phyloP scores from a whole-genome alignment of 2,113 vertebrate genomes.

The Dendrocopos noguchii region DNA sequence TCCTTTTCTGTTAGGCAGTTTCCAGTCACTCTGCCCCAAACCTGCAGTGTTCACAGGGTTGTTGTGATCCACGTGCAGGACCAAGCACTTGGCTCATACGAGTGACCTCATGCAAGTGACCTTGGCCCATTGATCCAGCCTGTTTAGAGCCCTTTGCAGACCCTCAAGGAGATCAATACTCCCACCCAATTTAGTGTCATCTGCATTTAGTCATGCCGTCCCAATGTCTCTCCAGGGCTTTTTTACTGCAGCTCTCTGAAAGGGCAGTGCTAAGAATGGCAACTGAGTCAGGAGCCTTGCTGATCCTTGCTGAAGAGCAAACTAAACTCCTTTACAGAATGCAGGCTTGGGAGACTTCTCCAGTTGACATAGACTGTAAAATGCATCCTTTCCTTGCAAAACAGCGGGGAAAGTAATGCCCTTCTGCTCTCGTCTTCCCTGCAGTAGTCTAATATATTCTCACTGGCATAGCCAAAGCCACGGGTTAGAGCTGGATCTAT shows the following conservation, averaged over 20 bases:
- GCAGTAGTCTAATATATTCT: background rate
- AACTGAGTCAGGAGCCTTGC: background rate
- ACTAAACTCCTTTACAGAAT: background rate
- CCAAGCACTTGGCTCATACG: too few relatives aligned
- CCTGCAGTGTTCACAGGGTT: too few relatives aligned
- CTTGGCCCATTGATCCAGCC: too few relatives aligned
- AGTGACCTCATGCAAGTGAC: too few relatives aligned
- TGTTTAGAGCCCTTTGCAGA: too few relatives aligned
- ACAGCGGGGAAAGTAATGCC: background rate
- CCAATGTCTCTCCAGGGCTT: background rate
- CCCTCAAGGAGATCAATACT: too few relatives aligned
- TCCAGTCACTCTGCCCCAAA: too few relatives aligned
- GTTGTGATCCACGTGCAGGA: too few relatives aligned
- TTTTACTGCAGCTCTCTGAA: background rate
- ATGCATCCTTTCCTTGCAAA: background rate
- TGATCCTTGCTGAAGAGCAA: conserved; percentile 5
- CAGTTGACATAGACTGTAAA: background rate
- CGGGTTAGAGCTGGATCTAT: background rate
- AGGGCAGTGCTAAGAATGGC: background rate
- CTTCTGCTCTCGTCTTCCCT: background rate
- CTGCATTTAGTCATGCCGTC: background rate
- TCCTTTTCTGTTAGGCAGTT: too few relatives aligned
- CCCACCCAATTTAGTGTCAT: too few relatives aligned
- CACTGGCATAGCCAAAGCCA: background rate
- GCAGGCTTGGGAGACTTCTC: background rate